Evolutionary conservation across 2,113 vertebrate species (phyloP).

Genomic region (Amphiprion ocellaris): DNA sequence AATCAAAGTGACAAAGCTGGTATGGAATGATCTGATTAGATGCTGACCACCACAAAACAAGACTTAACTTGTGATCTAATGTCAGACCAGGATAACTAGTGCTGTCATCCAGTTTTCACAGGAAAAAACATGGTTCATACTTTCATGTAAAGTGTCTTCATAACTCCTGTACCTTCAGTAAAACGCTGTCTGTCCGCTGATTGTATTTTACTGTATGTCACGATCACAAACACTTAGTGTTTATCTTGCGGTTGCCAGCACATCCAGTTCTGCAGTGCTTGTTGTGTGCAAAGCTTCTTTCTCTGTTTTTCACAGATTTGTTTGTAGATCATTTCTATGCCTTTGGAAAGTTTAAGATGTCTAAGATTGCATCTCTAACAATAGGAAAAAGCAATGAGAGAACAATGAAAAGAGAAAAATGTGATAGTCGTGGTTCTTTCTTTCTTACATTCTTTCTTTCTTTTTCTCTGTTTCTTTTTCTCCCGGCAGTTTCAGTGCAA

Average conservation of each 20-base stretch:
- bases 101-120: too few species aligned
- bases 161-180: too few species aligned
- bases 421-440: not conserved
- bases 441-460: conserved; percentile 1
- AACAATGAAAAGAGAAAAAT: not conserved
- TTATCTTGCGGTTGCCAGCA: not conserved
- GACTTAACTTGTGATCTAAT: not conserved
- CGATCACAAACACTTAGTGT: not conserved
- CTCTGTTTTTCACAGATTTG: not conserved
- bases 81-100: not conserved
- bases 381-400: not conserved
- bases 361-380: not conserved
- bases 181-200: too few species aligned
- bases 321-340: not conserved
- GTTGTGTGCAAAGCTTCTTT: not conserved
- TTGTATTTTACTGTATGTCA: too few species aligned
- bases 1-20: not conserved
- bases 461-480: conserved; percentile 26
- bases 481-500: conserved; percentile 54
- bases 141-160: too few species aligned
- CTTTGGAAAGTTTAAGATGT: not conserved
- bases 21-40: not conserved
- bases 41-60: not conserved
- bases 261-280: not conserved
- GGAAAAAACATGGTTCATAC: too few species aligned